These are phyloP conservation scores for Branchellion lobata DNA, from an alignment of 2,888 invertebrate species.

Conservation along the genomic window DNA sequence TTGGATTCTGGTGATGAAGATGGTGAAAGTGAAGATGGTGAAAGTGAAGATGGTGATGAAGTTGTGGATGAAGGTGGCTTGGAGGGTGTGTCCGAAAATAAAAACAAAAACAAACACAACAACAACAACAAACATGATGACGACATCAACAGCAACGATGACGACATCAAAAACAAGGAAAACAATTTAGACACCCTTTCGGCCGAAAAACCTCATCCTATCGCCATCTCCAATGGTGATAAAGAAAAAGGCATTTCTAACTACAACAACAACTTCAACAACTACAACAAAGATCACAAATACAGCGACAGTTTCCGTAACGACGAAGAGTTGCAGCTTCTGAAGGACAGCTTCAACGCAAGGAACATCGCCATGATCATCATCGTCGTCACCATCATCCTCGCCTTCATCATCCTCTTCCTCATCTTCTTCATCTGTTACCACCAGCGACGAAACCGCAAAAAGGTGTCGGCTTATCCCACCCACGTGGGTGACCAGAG, in stretches of 20 bases:
- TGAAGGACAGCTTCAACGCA: not conserved
- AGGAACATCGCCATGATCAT: constrained; percentile 34
- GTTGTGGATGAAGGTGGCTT: not conserved
- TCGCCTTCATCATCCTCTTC: constrained; percentile 42
- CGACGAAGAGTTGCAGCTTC: not conserved
- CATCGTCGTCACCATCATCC: constrained; percentile 27
- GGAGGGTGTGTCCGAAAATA: too few species aligned
- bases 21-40: not conserved
- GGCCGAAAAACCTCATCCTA: not conserved
- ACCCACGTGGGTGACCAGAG: constrained; percentile 6
- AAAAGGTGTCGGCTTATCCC: not conserved
- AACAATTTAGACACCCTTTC: too few species aligned
- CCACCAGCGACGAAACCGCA: not conserved
- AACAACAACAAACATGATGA: not conserved
- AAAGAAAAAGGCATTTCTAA: not conserved
- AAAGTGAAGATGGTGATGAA: not conserved
- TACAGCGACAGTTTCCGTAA: not conserved
- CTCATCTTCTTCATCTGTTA: constrained; percentile 31
- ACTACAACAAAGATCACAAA: not conserved
- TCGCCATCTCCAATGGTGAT: not conserved
- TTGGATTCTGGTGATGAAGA: not conserved
- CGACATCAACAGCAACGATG: not conserved
- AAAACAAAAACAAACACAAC: too few species aligned
- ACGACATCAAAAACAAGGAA: not conserved
- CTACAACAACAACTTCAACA: not conserved